Conservation (phyloP, 2,888 invertebrate genomes). For the Minunthozetes semirufus region DNA sequence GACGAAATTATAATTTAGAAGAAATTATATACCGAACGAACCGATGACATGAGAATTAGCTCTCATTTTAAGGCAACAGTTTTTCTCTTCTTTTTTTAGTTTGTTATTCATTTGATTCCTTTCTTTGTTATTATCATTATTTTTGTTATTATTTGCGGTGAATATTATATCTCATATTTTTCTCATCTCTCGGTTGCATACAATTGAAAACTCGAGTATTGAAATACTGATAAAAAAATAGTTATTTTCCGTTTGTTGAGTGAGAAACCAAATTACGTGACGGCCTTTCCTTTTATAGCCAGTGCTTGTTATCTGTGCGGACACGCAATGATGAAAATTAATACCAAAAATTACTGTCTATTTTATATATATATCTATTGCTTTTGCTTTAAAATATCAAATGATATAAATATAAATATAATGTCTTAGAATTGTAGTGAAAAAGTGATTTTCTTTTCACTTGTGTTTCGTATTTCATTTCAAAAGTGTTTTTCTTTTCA, state of each 20-base stretch:
- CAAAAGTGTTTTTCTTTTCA: constrained; percentile 11
- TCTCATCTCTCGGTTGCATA: background rate
- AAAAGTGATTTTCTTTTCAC: background rate
- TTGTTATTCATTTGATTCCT: background rate
- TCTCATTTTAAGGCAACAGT: background rate
- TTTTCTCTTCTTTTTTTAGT: background rate
- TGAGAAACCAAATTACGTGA: constrained; percentile 16
- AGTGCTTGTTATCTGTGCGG: background rate
- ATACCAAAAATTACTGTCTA: constrained; percentile 20
- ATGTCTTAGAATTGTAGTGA: background rate
- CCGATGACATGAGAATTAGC: background rate
- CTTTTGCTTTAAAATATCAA: background rate
- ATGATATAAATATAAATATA: background rate
- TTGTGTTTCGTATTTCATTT: constrained; percentile 13
- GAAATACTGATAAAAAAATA: background rate
- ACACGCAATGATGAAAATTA: constrained; percentile 24
- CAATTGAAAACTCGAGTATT: background rate
- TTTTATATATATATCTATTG: background rate
- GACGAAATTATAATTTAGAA: no score
- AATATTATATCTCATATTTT: background rate
- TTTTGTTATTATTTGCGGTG: background rate
- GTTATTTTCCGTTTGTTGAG: background rate
- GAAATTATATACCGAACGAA: background rate
- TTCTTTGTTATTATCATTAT: background rate
- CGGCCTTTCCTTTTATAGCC: constrained; percentile 3